Evolutionary conservation across 2,113 vertebrate species (phyloP).

Genomic region (Zosterops hypoxanthus): DNA sequence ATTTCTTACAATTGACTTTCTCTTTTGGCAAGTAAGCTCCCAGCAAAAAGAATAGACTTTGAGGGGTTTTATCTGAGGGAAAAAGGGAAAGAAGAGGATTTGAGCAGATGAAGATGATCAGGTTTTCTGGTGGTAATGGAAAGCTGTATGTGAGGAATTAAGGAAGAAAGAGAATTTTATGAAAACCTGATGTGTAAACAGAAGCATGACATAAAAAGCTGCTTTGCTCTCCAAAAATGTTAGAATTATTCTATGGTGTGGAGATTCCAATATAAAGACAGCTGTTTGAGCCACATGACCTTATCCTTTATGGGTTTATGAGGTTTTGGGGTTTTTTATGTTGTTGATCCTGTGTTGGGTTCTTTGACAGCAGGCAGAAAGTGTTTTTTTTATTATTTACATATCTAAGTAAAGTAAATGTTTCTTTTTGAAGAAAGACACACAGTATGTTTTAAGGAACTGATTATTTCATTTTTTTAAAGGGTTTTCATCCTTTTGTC

Average conservation of each 20-base stretch:
- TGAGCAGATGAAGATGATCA: not conserved
- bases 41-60: not conserved
- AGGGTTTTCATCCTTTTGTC: not conserved
- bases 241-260: not conserved
- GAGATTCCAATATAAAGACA: not conserved
- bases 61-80: not conserved
- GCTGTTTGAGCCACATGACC: not conserved
- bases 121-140: not conserved
- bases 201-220: not conserved
- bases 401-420: not conserved
- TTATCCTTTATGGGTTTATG: not conserved
- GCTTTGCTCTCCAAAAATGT: not conserved
- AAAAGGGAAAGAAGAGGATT: not conserved
- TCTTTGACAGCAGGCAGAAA: not conserved
- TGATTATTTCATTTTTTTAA: not conserved
- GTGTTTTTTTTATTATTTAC: constrained; percentile 25
- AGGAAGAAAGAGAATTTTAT: not conserved
- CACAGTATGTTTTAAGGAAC: not conserved
- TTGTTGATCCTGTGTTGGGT: not conserved
- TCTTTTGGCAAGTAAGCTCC: not conserved
- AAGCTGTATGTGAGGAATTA: not conserved
- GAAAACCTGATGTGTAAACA: not conserved
- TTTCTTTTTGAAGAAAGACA: not conserved
- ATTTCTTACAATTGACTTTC: not conserved
- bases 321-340: not conserved